These are phyloP conservation scores for Menidia beryllina DNA, from an alignment of 2,113 vertebrate genomes.

Conservation along the genomic window DNA sequence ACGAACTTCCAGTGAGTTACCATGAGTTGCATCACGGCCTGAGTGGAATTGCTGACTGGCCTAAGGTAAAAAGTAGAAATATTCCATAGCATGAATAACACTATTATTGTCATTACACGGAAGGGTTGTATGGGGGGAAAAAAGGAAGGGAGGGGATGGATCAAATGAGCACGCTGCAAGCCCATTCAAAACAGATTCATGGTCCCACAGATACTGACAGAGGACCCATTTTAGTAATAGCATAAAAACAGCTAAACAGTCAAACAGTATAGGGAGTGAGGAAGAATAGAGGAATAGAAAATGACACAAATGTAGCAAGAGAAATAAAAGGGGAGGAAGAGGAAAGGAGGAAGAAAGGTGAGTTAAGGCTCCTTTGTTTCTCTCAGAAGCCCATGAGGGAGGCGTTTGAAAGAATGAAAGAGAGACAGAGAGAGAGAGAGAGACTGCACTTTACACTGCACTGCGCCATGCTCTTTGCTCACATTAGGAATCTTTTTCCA, in stretches of 20 bases:
- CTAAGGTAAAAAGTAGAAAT: conserved; percentile 1
- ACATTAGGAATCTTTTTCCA: conserved; percentile 64
- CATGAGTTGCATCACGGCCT: conserved; percentile 47
- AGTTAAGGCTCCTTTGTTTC: conserved; percentile 70
- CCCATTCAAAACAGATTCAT: conserved; percentile 37
- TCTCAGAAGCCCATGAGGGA: conserved; percentile 65
- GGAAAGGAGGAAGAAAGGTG: conserved; percentile 43
- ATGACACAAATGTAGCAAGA: conserved; percentile 45
- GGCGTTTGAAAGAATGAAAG: conserved; percentile 51
- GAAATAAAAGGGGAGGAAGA: conserved; percentile 33
- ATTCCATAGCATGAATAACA: conserved; percentile 1
- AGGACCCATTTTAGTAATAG: conserved; percentile 53
- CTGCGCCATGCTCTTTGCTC: conserved; percentile 72
- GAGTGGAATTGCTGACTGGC: conserved; percentile 23
- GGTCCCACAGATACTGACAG: conserved; percentile 50
- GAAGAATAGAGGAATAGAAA: conserved; percentile 34
- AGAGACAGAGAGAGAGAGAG: conserved; percentile 42
- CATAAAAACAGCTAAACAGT: conserved; percentile 40
- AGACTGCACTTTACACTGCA: conserved; percentile 72
- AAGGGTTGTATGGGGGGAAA: not conserved
- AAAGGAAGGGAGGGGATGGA: not conserved
- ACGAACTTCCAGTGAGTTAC: conserved; percentile 30
- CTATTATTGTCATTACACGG: conserved; percentile 11
- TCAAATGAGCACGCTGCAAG: conserved; percentile 40
- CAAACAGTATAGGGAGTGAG: not conserved